These are phyloP conservation scores for Synchiropus splendidus DNA, from an alignment of 2,113 vertebrate species.

Conservation along the genomic window DNA sequence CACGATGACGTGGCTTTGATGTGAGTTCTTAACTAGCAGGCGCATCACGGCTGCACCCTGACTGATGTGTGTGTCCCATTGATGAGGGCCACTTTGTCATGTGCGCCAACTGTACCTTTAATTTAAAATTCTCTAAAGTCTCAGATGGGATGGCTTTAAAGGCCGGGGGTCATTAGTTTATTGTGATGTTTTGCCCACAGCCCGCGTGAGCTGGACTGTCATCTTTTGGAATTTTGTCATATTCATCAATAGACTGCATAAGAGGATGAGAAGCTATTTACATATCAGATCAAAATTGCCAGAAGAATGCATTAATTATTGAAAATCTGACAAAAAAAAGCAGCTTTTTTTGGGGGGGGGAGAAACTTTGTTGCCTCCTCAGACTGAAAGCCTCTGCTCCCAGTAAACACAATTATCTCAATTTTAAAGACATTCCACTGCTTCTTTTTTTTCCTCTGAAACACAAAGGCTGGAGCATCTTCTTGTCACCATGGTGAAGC, in stretches of 20 bases:
- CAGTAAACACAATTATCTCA: slow-evolving; percentile 71
- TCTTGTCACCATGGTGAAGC: slow-evolving; percentile 20
- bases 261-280: slow-evolving; percentile 63
- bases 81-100: slow-evolving; percentile 35
- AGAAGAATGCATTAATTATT: slow-evolving; percentile 67
- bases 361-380: slow-evolving; percentile 50
- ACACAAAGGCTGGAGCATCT: slow-evolving; percentile 34
- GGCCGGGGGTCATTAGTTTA: slow-evolving; percentile 52
- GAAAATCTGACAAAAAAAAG: slow-evolving; percentile 57
- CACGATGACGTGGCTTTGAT: slow-evolving; percentile 62
- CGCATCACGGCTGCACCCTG: slow-evolving; percentile 43
- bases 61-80: slow-evolving; percentile 53
- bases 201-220: slow-evolving; percentile 45
- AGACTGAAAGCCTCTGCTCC: slow-evolving; percentile 40
- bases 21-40: slow-evolving; percentile 62
- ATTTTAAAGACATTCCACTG: slow-evolving; percentile 51
- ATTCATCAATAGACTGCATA: slow-evolving; percentile 54
- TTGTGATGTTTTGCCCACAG: slow-evolving; percentile 43
- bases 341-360: slow-evolving; percentile 21
- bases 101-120: slow-evolving; percentile 64
- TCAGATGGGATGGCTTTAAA: slow-evolving; percentile 52
- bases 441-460: slow-evolving; percentile 4
- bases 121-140: slow-evolving; percentile 68
- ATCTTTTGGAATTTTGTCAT: slow-evolving; percentile 56
- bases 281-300: slow-evolving; percentile 59